Conservation (phyloP, 2,113 vertebrate species). For the Boleophthalmus pectinirostris region DNA sequence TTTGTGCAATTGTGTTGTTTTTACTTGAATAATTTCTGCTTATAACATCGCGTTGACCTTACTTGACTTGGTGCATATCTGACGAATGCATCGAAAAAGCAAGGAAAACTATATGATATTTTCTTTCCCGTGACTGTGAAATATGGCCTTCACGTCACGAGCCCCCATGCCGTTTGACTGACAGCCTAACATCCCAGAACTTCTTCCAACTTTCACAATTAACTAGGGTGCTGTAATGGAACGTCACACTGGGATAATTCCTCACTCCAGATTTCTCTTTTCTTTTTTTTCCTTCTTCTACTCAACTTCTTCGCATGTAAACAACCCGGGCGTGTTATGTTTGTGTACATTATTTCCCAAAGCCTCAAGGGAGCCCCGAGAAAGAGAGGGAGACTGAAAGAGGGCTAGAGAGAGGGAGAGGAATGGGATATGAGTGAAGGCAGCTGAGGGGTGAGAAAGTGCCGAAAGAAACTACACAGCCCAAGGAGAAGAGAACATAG, state of each 20-base stretch:
- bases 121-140: constrained; percentile 54
- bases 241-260: constrained; percentile 52
- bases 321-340: constrained; percentile 58
- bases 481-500: constrained; percentile 22
- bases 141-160: constrained; percentile 64
- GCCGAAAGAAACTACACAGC: constrained; percentile 9
- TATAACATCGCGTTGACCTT: too few relatives aligned
- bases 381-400: constrained; percentile 12
- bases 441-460: constrained; percentile 42
- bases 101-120: constrained; percentile 39
- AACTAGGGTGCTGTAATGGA: constrained; percentile 53
- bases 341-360: constrained; percentile 65
- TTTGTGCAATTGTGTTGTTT: too few relatives aligned
- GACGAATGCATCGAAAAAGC: neutral
- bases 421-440: constrained; percentile 11
- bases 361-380: constrained; percentile 46
- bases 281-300: neutral
- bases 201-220: constrained; percentile 66
- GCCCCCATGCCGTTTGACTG: constrained; percentile 58
- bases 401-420: neutral
- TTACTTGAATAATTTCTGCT: too few relatives aligned
- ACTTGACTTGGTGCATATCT: neutral
- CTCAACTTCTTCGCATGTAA: constrained; percentile 29
- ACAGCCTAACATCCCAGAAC: constrained; percentile 69
- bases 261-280: constrained; percentile 2